A percentile compares a stretch with the other conserved stretches of the same genome.
Conservation (phyloP, 2,888 invertebrate genomes). For the Lordiphosa fenestrarum region DNA sequence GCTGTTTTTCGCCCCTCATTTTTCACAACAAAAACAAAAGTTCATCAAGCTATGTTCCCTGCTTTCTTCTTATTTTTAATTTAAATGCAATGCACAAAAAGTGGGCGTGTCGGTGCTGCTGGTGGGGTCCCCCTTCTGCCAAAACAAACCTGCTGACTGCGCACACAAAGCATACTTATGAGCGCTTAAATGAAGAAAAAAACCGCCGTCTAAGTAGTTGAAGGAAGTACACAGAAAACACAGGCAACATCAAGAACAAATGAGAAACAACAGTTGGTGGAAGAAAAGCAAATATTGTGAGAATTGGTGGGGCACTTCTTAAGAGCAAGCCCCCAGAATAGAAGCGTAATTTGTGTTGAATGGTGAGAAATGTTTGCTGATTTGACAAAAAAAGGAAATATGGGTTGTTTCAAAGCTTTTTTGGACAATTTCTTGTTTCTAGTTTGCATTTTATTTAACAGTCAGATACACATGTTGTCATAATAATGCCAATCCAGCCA, state of each 20-base stretch:
- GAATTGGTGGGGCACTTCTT: constrained; percentile 12
- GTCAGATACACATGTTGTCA: constrained; percentile 5
- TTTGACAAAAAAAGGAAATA: constrained; percentile 26
- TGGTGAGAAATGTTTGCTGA: constrained; percentile 27
- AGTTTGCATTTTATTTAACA: too few relatives aligned
- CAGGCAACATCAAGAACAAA: constrained; percentile 6
- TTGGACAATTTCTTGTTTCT: too few relatives aligned
- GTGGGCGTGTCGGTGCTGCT: constrained; percentile 26
- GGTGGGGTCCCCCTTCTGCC: not conserved
- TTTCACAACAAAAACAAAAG: constrained; percentile 6
- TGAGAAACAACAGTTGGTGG: constrained; percentile 7
- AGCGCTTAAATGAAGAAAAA: constrained; percentile 63
- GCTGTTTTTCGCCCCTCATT: constrained; percentile 6
- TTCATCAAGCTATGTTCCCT: constrained; percentile 11
- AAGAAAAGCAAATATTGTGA: constrained; percentile 17
- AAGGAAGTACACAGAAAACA: constrained; percentile 10
- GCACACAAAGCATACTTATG: constrained; percentile 52
- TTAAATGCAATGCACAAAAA: constrained; percentile 50
- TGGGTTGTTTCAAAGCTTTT: not conserved
- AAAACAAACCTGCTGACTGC: constrained; percentile 44
- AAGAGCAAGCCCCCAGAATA: constrained; percentile 11
- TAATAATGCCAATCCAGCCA: constrained; percentile 13
- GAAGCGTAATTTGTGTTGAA: constrained; percentile 30
- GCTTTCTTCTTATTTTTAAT: constrained; percentile 16
- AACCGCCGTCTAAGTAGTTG: constrained; percentile 32